Conservation (phyloP, 2,888 invertebrate genomes). For the Lasioglossum calceatum region DNA sequence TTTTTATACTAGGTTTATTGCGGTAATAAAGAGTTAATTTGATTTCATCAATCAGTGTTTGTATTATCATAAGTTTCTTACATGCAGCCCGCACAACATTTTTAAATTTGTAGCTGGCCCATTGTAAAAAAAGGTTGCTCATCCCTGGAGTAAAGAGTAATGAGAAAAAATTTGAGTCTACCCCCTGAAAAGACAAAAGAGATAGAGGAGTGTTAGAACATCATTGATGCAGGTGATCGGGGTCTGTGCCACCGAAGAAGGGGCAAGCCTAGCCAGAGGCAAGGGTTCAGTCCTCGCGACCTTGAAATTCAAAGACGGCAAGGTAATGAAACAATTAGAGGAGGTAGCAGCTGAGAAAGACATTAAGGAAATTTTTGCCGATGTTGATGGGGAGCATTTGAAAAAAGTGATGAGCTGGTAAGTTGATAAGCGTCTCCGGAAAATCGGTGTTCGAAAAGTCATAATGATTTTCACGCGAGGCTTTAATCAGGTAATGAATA, state of each 20-base stretch:
- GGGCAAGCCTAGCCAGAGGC: conserved; percentile 86
- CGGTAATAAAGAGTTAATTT: too few relatives aligned
- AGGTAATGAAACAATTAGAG: conserved; percentile 86
- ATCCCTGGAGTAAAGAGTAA: too few relatives aligned
- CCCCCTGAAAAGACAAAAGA: neutral
- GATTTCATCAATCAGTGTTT: too few relatives aligned
- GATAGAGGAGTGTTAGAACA: neutral
- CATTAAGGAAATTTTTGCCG: conserved; percentile 88
- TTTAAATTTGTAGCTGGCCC: too few relatives aligned
- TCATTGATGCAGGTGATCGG: conserved; percentile 86
- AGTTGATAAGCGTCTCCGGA: conserved; percentile 7
- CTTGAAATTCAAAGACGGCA: conserved; percentile 86
- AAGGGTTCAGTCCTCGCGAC: conserved; percentile 88
- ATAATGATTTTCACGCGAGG: conserved; percentile 15
- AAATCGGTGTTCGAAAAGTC: neutral
- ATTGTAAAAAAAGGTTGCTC: too few relatives aligned
- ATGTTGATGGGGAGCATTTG: conserved; percentile 87
- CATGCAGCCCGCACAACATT: too few relatives aligned
- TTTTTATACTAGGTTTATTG: too few relatives aligned
- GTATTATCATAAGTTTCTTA: too few relatives aligned
- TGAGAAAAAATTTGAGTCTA: too few relatives aligned
- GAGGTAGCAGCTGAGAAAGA: conserved; percentile 87
- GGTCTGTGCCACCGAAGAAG: conserved; percentile 88
- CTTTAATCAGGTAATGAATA: conserved; percentile 19
- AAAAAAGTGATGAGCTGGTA: conserved; percentile 87